Evolutionary conservation across 2,888 invertebrate genomes (phyloP), one percentile per base, ranked within the genome.

Genomic region (Cylindroiulus punctatus): DNA sequence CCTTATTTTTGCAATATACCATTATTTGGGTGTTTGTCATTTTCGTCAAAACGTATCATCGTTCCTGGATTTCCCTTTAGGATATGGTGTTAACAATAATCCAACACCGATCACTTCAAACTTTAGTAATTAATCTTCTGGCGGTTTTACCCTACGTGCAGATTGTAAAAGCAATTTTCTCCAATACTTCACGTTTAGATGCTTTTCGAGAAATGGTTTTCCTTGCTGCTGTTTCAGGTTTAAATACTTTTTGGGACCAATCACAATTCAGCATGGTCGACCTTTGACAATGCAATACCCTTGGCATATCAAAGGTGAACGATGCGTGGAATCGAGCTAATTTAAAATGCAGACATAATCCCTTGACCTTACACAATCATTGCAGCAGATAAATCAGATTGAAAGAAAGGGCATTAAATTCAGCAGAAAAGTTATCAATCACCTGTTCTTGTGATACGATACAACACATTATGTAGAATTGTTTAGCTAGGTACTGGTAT

Each of bases 231-330:
- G 76, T 30, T 76, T 76, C 26, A 30, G n/a, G 12, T n/a, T 26
- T 26, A 76, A 76, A 76, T 76, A 32, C 76, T 30, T 76, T 30
- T 30, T 76, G 26, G 30, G 26, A 76, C 76, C 76, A 76, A 76
- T 76, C 30, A 76, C 30, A 30, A 17, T 30, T 76, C 76, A 17
- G 17, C 76, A 76, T 76, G 76, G 76, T 76, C 32, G 76, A 76
- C 76, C 76, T 76, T 76, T 76, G 76, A 30, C n/a, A 52, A 7
- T n/a, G 52, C 47, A 17, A 47, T 47, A 47, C 52, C 14, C 44
- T 44, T 12, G 4, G 44, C 10, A 44, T 44, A 44, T 44, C 52
- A 52, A 52, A 52, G 52, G 52, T 52, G 52, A 52, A 52, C 52
- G 8, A 52, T 76, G 30, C 30, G 10, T 17, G 30, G 17, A 30